Percentiles rank a stretch among this genome's conserved stretches.
Evolutionary conservation across 64 coral and sea anemone species (phyloP).

Genomic region (Cladopsammia gracilis): DNA sequence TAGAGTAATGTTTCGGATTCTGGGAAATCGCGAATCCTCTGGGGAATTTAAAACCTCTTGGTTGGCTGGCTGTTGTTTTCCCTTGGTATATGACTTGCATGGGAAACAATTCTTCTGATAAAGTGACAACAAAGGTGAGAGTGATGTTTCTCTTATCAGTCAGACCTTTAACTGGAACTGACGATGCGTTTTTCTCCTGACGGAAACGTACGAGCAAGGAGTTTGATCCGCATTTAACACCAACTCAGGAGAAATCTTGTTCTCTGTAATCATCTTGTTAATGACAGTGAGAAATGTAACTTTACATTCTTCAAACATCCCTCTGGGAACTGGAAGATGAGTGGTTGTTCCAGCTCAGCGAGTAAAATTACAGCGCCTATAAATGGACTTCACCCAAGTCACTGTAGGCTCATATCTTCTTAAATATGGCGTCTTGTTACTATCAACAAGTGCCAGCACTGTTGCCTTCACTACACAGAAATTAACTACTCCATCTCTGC

Average conservation of each 20-base stretch:
- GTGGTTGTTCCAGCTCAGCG: constrained; percentile 33
- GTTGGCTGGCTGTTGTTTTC: constrained; percentile 62
- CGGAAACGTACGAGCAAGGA: constrained; percentile 52
- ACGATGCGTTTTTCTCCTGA: constrained; percentile 41
- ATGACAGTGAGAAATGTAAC: constrained; percentile 41
- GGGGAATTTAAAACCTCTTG: constrained; percentile 52
- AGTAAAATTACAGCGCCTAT: constrained; percentile 40
- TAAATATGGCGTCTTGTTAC: no score
- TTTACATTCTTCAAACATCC: constrained; percentile 40
- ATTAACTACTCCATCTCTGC: no score
- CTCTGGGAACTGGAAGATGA: constrained; percentile 39
- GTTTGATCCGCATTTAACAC: constrained; percentile 50
- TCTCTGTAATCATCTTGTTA: background rate
- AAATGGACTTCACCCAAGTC: constrained; percentile 24
- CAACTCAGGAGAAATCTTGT: background rate
- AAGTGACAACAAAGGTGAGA: constrained; percentile 50
- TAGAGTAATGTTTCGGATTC: constrained; percentile 64
- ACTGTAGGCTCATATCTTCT: no score
- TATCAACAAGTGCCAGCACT: no score
- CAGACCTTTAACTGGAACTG: constrained; percentile 63
- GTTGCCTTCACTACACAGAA: no score
- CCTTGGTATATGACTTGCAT: constrained; percentile 72
- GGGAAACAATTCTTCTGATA: constrained; percentile 57
- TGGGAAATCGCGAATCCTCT: constrained; percentile 40
- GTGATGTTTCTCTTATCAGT: constrained; percentile 67